phyloP scores from a whole-genome alignment of 2,888 invertebrate genomes.

The Calliopum simillimum region DNA sequence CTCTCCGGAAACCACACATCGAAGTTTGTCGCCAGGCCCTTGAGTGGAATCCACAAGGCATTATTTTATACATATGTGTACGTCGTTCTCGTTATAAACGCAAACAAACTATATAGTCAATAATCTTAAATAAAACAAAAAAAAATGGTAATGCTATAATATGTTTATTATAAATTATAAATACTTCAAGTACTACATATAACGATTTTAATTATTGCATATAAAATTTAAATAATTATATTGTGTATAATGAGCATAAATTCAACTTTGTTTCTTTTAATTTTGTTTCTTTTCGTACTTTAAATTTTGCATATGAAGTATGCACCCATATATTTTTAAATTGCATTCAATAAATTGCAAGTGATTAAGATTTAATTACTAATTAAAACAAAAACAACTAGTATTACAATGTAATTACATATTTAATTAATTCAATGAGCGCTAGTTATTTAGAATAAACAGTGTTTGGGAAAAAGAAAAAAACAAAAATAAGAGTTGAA shows the following conservation, averaged over 20 bases:
- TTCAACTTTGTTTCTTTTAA: background rate
- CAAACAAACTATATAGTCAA: conserved; percentile 22
- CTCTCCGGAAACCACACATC: too few relatives aligned
- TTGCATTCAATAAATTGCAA: conserved; percentile 1
- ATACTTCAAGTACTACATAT: background rate
- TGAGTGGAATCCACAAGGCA: conserved; percentile 1
- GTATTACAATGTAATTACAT: background rate
- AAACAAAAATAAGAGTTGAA: background rate
- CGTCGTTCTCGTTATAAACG: background rate
- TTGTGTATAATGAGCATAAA: background rate
- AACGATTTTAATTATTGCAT: too few relatives aligned
- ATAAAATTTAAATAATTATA: background rate
- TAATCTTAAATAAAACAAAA: background rate
- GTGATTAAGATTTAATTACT: conserved; percentile 8
- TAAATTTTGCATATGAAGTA: background rate
- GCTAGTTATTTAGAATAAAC: background rate
- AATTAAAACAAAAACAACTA: background rate
- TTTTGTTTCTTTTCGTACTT: background rate
- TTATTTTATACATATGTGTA: background rate
- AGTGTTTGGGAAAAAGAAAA: too few relatives aligned
- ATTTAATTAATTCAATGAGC: background rate
- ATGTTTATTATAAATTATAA: conserved; percentile 15
- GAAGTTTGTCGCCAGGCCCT: too few relatives aligned
- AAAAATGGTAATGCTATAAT: conserved; percentile 5
- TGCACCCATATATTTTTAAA: background rate